These are phyloP conservation scores for Eriocheir sinensis DNA, from an alignment of 1,140 invertebrate genomes.

Conservation along the genomic window DNA sequence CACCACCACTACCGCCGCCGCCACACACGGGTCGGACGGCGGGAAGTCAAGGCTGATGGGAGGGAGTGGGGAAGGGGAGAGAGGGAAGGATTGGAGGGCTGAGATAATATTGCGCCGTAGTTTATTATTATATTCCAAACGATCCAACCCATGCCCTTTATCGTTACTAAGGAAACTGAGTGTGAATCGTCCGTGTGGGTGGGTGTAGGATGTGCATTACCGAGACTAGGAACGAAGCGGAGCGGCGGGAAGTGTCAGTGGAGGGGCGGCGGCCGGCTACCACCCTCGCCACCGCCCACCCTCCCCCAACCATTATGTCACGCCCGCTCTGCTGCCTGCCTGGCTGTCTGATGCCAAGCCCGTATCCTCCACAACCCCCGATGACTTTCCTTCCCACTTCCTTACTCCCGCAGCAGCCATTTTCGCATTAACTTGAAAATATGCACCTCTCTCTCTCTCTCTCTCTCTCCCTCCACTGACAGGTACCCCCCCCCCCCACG, in stretches of 20 bases:
- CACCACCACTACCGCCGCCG: too few species aligned
- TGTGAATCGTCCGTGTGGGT: not conserved
- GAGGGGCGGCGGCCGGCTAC: not conserved
- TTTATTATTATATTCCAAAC: not conserved
- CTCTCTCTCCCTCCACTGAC: not conserved
- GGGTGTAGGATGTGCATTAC: not conserved
- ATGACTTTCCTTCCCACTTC: not conserved
- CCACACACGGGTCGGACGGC: constrained; percentile 32
- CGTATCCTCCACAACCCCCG: not conserved
- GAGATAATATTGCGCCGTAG: constrained; percentile 37
- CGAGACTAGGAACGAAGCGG: too few species aligned
- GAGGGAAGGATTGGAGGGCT: not conserved
- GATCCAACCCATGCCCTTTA: not conserved
- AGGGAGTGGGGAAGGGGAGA: not conserved
- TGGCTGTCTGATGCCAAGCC: not conserved
- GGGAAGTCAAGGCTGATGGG: constrained; percentile 51
- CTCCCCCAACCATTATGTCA: not conserved
- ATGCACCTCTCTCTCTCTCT: not conserved
- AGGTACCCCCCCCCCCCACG: not conserved
- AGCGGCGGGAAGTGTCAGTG: constrained; percentile 26
- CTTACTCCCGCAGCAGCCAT: not conserved
- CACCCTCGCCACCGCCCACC: not conserved
- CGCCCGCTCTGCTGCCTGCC: not conserved
- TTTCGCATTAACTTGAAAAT: not conserved
- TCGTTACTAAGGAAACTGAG: not conserved